A percentile compares a stretch with the other conserved stretches of the same genome.
Evolutionary conservation across 2,888 invertebrate genomes (phyloP).

Genomic region (Acleris emargana): DNA sequence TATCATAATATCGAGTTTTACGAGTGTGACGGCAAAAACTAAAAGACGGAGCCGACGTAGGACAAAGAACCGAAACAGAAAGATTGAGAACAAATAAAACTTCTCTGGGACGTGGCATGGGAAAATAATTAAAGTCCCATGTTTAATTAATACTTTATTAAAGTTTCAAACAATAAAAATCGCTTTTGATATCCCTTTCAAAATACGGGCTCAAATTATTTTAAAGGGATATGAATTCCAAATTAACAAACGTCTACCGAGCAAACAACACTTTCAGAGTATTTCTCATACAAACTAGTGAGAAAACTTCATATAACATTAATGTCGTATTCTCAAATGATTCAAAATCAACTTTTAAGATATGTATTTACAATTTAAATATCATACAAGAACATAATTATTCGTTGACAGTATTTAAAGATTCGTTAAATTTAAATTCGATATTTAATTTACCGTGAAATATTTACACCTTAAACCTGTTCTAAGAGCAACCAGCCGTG

Average conservation of each 20-base stretch:
- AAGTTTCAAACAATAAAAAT: conserved; percentile 47
- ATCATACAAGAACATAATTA: conserved; percentile 46
- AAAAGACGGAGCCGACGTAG: too few relatives aligned
- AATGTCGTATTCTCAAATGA: conserved; percentile 31
- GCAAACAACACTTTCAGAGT: conserved; percentile 15
- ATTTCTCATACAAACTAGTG: conserved; percentile 1
- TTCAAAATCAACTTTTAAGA: conserved; percentile 48
- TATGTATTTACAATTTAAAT: conserved; percentile 64
- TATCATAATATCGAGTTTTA: too few relatives aligned
- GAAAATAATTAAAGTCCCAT: conserved; percentile 35
- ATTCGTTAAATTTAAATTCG: conserved; percentile 54
- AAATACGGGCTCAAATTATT: conserved; percentile 82
- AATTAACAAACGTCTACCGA: conserved; percentile 41
- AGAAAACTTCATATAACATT: conserved; percentile 15
- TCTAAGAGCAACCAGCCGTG: conserved; percentile 53
- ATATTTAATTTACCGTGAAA: conserved; percentile 47
- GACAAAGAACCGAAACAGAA: neutral
- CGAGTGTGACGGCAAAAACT: too few relatives aligned
- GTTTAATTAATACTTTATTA: conserved; percentile 55
- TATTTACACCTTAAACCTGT: conserved; percentile 51
- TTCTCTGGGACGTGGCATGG: neutral
- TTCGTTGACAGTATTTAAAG: conserved; percentile 59
- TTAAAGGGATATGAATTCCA: conserved; percentile 75
- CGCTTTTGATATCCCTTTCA: conserved; percentile 75
- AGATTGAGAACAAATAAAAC: neutral